Evolutionary conservation across 1,140 invertebrate species (phyloP).

Genomic region (Lamellibrachia luymesi): DNA sequence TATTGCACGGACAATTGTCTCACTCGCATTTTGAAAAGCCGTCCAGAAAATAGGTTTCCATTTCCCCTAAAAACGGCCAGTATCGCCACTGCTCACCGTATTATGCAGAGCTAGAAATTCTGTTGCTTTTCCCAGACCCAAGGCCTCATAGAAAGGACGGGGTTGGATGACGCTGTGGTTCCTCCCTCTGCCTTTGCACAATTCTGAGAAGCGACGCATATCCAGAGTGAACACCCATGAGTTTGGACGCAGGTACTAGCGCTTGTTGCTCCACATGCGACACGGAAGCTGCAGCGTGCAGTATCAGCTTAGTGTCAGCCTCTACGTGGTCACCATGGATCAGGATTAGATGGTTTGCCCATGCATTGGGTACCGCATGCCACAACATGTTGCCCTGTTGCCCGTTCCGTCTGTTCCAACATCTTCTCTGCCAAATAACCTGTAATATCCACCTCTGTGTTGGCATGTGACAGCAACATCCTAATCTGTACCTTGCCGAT

Average conservation of each 20-base stretch:
- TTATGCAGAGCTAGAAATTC: too few relatives aligned
- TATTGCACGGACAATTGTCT: background rate
- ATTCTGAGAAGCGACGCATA: background rate
- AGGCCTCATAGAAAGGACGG: too few relatives aligned
- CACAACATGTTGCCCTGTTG: background rate
- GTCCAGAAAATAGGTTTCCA: background rate
- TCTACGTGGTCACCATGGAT: background rate
- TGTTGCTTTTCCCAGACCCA: too few relatives aligned
- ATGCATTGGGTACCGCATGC: background rate
- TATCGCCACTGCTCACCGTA: too few relatives aligned
- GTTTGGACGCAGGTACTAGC: too few relatives aligned
- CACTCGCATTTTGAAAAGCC: background rate
- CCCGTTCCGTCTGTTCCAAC: background rate
- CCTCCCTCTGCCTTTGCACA: background rate
- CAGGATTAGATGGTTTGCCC: background rate
- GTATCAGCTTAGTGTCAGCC: background rate
- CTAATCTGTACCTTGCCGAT: background rate
- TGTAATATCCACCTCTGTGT: background rate
- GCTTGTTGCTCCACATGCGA: background rate
- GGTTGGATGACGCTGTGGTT: too few relatives aligned
- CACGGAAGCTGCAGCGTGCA: background rate
- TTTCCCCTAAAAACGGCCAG: background rate
- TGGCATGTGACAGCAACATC: background rate
- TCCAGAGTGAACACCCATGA: background rate
- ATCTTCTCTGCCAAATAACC: background rate